Percentiles rank a stretch among this genome's conserved stretches.
phyloP scores from a whole-genome alignment of 2,797 vertebrate species.

The Sternarchorhynchus goeldii region DNA sequence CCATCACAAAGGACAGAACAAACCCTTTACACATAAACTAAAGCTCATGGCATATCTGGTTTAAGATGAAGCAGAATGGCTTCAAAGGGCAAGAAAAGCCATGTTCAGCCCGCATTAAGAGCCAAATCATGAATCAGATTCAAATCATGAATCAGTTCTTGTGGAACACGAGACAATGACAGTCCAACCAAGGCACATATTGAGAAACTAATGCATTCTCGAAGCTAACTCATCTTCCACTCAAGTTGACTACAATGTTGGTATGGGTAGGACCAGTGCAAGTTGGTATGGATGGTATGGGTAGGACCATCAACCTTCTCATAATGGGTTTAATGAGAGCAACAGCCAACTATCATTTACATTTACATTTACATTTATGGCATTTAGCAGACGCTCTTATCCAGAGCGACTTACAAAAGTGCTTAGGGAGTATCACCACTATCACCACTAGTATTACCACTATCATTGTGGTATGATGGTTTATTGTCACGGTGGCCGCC shows the following conservation, averaged over 20 bases:
- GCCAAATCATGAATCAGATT: conserved; percentile 61
- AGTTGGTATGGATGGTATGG: conserved; percentile 14
- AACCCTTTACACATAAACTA: neutral
- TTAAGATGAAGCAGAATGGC: neutral
- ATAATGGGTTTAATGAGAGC: neutral
- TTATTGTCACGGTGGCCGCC: too few species aligned
- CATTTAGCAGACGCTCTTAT: too few species aligned
- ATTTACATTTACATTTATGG: too few species aligned
- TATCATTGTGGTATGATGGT: neutral
- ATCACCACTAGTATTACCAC: too few species aligned
- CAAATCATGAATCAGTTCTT: conserved; percentile 29
- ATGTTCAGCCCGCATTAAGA: neutral
- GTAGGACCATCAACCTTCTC: too few species aligned
- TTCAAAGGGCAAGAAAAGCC: conserved; percentile 16
- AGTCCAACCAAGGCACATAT: conserved; percentile 41
- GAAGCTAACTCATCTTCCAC: neutral
- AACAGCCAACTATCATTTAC: too few species aligned
- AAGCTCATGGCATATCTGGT: neutral
- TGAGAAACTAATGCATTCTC: conserved; percentile 45
- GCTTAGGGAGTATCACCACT: too few species aligned
- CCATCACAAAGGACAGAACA: too few species aligned
- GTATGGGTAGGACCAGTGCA: neutral
- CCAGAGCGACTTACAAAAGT: too few species aligned
- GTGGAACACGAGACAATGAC: conserved; percentile 56
- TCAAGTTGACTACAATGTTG: conserved; percentile 40